Conservation (phyloP, 2,888 invertebrate genomes). For the Eulithis testata region DNA sequence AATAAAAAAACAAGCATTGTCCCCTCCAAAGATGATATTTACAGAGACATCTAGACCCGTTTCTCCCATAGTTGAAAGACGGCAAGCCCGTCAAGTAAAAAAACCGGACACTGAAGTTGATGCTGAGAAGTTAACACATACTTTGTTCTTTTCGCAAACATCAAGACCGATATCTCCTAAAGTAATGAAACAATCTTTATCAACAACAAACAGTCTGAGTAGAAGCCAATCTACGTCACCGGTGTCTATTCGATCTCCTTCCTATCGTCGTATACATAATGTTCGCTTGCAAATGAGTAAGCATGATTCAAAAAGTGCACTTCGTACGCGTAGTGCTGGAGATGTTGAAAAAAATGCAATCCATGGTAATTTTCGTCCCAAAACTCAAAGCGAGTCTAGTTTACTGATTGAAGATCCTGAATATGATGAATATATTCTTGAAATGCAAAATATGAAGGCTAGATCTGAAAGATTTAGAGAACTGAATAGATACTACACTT, state of each 20-base stretch:
- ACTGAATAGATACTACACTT: constrained; percentile 93
- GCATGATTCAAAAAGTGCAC: constrained; percentile 70
- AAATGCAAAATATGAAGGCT: constrained; percentile 86
- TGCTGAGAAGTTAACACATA: constrained; percentile 56
- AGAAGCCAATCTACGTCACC: constrained; percentile 83
- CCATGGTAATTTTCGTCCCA: constrained; percentile 46
- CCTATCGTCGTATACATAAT: constrained; percentile 86
- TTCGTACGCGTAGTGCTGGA: constrained; percentile 87
- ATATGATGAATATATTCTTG: constrained; percentile 88
- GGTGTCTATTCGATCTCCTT: constrained; percentile 86
- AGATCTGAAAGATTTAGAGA: constrained; percentile 93
- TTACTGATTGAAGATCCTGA: constrained; percentile 82
- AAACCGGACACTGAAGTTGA: constrained; percentile 43
- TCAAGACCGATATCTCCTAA: constrained; percentile 75
- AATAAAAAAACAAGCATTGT: constrained; percentile 51
- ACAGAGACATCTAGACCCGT: constrained; percentile 71
- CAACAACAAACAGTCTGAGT: constrained; percentile 46
- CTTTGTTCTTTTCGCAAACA: constrained; percentile 71
- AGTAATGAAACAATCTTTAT: constrained; percentile 53
- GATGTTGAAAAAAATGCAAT: constrained; percentile 78
- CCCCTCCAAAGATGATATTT: constrained; percentile 67
- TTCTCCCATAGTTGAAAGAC: constrained; percentile 60
- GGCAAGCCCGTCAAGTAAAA: constrained; percentile 46
- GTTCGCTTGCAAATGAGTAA: constrained; percentile 71
- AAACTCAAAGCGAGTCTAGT: constrained; percentile 72